Evolutionary conservation across 2,888 invertebrate genomes (phyloP).

Genomic region (Cryptus viduatorius): DNA sequence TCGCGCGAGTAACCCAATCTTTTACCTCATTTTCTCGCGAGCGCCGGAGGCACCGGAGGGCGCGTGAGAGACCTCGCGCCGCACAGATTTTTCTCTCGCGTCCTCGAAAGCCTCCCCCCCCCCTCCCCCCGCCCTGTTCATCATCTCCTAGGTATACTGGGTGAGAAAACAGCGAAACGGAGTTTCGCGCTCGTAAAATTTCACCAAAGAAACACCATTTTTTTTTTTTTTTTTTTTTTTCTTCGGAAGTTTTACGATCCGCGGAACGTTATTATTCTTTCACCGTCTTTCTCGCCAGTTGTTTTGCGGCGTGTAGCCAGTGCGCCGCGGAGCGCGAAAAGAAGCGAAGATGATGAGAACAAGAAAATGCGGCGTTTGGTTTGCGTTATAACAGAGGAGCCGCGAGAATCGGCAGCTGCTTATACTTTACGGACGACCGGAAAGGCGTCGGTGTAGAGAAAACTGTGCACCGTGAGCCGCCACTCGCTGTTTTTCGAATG

Average conservation of each 20-base stretch:
- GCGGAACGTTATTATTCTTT: slow-evolving; percentile 54
- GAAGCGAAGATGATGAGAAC: neutral
- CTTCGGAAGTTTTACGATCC: slow-evolving; percentile 52
- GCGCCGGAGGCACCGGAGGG: slow-evolving; percentile 30
- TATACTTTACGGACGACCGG: slow-evolving; percentile 45
- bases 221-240: slow-evolving; percentile 29
- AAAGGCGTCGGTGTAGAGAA: slow-evolving; percentile 26
- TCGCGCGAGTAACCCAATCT: slow-evolving; percentile 52
- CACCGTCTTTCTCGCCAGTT: slow-evolving; percentile 15
- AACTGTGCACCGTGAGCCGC: slow-evolving; percentile 15
- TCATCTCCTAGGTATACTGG: slow-evolving; percentile 1
- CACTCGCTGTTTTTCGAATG: neutral
- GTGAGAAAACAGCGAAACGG: slow-evolving; percentile 29
- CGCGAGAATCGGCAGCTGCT: slow-evolving; percentile 56
- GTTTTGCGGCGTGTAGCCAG: neutral
- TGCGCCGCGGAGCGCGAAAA: neutral
- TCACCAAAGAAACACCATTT: slow-evolving; percentile 42
- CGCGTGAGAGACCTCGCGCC: slow-evolving; percentile 4
- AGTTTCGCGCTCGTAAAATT: slow-evolving; percentile 57
- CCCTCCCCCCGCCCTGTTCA: no score
- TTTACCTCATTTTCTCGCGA: neutral
- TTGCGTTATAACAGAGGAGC: slow-evolving; percentile 23
- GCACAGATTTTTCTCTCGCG: slow-evolving; percentile 14
- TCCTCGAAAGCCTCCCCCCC: neutral
- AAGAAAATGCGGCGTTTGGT: no score